Evolutionary conservation across 1,140 invertebrate species (phyloP), one percentile per base, ranked within the genome.

Genomic region (Ips nitidus): DNA sequence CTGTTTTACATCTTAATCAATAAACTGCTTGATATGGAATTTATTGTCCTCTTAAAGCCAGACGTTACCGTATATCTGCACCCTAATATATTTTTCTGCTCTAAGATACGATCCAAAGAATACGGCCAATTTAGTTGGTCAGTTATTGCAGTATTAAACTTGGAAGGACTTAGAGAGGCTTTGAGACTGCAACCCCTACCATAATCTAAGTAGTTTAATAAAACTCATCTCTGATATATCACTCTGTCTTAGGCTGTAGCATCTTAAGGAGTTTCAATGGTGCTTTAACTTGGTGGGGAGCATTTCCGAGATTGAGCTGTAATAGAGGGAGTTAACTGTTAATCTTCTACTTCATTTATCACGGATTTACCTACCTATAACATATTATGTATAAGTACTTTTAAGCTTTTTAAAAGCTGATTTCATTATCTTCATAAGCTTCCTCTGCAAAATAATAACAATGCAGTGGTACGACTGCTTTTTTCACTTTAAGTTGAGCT

Each of bases 161-260:
- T 8, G 41, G 55, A 37, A 57, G 55, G 55, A 57, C 7, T 57
- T 8, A 60, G 47, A 41, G n/a, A 50, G 45, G 45, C 45, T 41
- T 40, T 3, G n/a, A 41, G 56, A 58, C 56, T 36, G 22, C 39
- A 45, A 60, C 41, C 42, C 42, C 37, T 22, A 3, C 41, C 4
- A 42, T 42, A 60, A 42, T 42, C 41, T 42, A 60, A 60, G 22
- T 38, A 62, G 60, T 62, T 62, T 62, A 62, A 62, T 61, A 61
- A 61, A 61, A 61, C 58, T 61, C 58, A 43, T 45, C 58, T 61
- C 41, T 47, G 41, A 61, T 61, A 61, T 61, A 61, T n/a, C 58
- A 61, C 42, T 41, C 22, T 37, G 41, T 40, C 42, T 41, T 61
- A 43, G 36, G 42, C 41, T 43, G 42, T 63, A 39, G 38, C 60